Evolutionary conservation across 2,888 invertebrate species (phyloP).

Genomic region (Drosophila infuscata): DNA sequence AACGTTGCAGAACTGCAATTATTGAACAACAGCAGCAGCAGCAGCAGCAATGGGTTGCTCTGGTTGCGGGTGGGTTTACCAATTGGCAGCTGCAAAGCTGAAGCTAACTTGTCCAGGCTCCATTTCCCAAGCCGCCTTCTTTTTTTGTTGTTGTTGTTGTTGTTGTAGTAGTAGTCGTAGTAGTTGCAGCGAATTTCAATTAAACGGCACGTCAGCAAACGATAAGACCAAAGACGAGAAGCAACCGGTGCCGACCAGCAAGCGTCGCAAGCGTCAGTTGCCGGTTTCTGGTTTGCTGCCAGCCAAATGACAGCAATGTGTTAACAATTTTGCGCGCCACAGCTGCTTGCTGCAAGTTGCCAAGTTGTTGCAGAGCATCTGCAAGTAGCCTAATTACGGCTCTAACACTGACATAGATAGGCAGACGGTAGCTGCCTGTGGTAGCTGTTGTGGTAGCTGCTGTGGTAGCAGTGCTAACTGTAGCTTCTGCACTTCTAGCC

Average conservation of each 20-base stretch:
- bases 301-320: constrained; percentile 74
- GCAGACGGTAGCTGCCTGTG: constrained; percentile 46
- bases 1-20: constrained; percentile 58
- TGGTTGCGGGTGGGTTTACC: constrained; percentile 69
- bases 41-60: constrained; percentile 38
- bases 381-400: constrained; percentile 78
- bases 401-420: constrained; percentile 71
- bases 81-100: constrained; percentile 56
- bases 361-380: constrained; percentile 27
- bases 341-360: constrained; percentile 49
- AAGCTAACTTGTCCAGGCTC: constrained; percentile 49
- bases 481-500: constrained; percentile 57
- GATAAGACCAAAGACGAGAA: constrained; percentile 53
- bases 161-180: constrained; percentile 2
- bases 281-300: constrained; percentile 27
- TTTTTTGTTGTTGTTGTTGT: constrained; percentile 9
- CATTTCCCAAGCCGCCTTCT: constrained; percentile 58
- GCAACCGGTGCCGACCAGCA: constrained; percentile 21
- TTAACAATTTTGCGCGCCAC: constrained; percentile 78
- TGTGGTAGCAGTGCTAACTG: constrained; percentile 13
- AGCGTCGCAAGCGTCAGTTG: constrained; percentile 28
- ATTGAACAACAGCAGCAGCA: constrained; percentile 41
- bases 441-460: background rate
- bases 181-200: constrained; percentile 71
- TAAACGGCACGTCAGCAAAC: constrained; percentile 74